Percentiles rank a stretch among this genome's conserved stretches.
Evolutionary conservation across 1,140 invertebrate genomes (phyloP).

Genomic region (Leucophenga varia): DNA sequence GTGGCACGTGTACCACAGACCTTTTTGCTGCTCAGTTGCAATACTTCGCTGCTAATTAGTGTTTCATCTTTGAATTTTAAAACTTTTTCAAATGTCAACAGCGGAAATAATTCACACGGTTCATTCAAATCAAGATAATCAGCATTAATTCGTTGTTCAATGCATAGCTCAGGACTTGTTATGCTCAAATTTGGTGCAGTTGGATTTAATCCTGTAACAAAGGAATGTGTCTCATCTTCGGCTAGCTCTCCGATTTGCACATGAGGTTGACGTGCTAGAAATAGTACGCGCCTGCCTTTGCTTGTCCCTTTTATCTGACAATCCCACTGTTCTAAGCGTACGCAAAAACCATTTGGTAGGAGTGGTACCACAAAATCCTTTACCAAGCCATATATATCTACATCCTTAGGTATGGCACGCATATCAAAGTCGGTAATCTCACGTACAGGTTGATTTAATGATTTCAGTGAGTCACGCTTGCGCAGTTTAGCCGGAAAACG

Average conservation of each 20-base stretch:
- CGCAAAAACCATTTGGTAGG: constrained; percentile 46
- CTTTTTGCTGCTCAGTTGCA: too few species aligned
- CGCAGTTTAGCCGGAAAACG: constrained; percentile 38
- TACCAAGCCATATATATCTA: constrained; percentile 45
- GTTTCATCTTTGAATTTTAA: constrained; percentile 29
- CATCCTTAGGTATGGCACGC: constrained; percentile 38
- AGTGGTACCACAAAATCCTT: constrained; percentile 53
- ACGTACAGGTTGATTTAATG: constrained; percentile 25
- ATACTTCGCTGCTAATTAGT: too few species aligned
- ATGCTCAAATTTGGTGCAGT: too few species aligned
- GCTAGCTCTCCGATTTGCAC: constrained; percentile 19
- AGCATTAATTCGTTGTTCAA: constrained; percentile 18
- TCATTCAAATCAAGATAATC: constrained; percentile 43
- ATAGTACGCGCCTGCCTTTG: constrained; percentile 32
- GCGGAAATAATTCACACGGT: constrained; percentile 41
- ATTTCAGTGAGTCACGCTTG: constrained; percentile 12
- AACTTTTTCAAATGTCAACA: constrained; percentile 40
- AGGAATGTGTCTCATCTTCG: neutral
- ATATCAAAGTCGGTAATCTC: constrained; percentile 51
- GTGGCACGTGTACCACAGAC: too few species aligned
- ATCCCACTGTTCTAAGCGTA: constrained; percentile 33
- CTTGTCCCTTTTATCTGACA: neutral
- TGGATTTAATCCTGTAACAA: too few species aligned
- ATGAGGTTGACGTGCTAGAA: constrained; percentile 37
- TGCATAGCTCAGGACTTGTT: neutral